Base-by-base conservation (phyloP, 2,113 vertebrate genomes). In the Pungitius pungitius region DNA sequence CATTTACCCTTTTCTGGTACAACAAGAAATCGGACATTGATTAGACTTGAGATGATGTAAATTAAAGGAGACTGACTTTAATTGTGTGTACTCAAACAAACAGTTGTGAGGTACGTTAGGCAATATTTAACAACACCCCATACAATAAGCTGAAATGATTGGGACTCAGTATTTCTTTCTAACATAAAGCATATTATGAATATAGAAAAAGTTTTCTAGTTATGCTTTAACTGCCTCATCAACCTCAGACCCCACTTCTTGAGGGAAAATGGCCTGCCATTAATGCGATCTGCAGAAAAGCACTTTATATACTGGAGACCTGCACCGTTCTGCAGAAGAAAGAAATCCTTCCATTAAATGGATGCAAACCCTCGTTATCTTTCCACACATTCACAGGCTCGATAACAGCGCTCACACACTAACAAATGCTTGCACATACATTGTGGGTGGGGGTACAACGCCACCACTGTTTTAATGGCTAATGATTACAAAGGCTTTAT, bases 401-500 rank as follows among this genome's bases (percentile, higher is more conserved):
- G 20, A 30, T 1, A 33, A 30, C 20, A 33, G 2, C 10, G 10
- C 22, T 64, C 6, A 39, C 20, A 58, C 60, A 68, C n/a, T 24
- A 17, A 39, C 37, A 30, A 3, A 42, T 11, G 57, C 58, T 35
- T 20, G 66, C 43, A 55, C n/a, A 54, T 33, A 73, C 40, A 20
- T 3, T 45, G 47, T 73, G 35, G 73, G 71, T 76, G 69, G 43
- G n/a, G 64, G 62, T 56, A 52, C 22, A 45, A 76, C 65, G 59
- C 61, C 57, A 20, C 39, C 72, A 59, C 49, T 73, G 75, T 73
- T 89, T 86, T 87, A 89, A 88, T 87, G 81, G 71, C 75, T 87
- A 89, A 89, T 90, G 82, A 88, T 77, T 82, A 75, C 58, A 88
- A 73, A 75, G 68, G 39, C 43, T 87, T 85, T 85, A 85, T 64